Base-by-base conservation (phyloP, 1,140 invertebrate genomes). In the Pararge aegeria region DNA sequence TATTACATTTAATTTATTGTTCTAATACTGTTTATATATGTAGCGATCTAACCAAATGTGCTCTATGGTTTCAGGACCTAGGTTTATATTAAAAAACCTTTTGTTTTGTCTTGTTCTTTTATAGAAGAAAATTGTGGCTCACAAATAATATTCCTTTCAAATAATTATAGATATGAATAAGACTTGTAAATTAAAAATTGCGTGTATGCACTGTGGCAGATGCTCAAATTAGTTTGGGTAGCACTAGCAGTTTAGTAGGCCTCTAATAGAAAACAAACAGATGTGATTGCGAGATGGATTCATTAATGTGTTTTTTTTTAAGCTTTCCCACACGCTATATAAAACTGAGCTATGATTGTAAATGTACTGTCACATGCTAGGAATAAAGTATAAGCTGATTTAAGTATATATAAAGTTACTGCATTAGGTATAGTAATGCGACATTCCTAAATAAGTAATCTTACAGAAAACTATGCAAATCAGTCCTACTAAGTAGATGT, bases 231-330 rank as follows among this genome's bases (percentile, higher is more conserved):
- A 84, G 79, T 81, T 54, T 67, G 68, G 79, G 77, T 78, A 40
- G 68, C 75, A 46, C 52, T 78, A 75, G 75, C 50, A 71, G 64
- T 85, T 87, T 76, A 86, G 78, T 80, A 86, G 79, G 83, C 81
- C 10, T 71, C 71, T 80, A 82, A 71, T 66, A 63, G 73, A 76
- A 75, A 69, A 57, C 42, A 73, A 63, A 76, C 61, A 68, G 66
- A 62, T 54, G 61, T 69, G 64, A 78, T 71, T 67, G 69, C 67
- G 68, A 72, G 70, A 59, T 40, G 51, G 34, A 40, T 21, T 53
- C 34, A 53, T 53, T 53, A 53, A 53, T 38, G 37, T 53, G 18
- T 21, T 38, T 34, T 12, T 34, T 6, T 4, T 6, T 53, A 4
- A 24, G 5, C 7, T 12, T 27, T 24, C 24, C 21, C 20, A 15